Evolutionary conservation across 2,113 vertebrate genomes (phyloP).

Genomic region (Pithys albifrons): DNA sequence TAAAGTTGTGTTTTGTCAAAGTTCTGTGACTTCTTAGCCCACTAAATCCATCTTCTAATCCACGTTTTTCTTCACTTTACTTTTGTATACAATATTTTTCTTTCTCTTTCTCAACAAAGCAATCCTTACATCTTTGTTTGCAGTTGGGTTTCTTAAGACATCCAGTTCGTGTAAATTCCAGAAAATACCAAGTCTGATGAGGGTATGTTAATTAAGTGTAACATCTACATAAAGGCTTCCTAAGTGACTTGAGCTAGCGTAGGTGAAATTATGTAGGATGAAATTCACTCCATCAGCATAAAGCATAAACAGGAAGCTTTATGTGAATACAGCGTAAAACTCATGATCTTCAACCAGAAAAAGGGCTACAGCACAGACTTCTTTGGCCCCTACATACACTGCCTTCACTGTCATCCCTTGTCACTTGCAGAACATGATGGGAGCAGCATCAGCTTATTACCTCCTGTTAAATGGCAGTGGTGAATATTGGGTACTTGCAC

Average conservation of each 20-base stretch:
- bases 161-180: slow-evolving; percentile 23
- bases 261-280: slow-evolving; percentile 44
- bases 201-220: slow-evolving; percentile 50
- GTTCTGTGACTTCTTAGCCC: slow-evolving; percentile 69
- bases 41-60: slow-evolving; percentile 69
- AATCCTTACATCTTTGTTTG: neutral
- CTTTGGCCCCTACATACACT: neutral
- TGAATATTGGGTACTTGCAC: neutral
- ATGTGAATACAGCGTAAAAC: slow-evolving; percentile 18
- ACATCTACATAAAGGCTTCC: slow-evolving; percentile 65
- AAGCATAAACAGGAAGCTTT: slow-evolving; percentile 44
- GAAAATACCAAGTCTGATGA: slow-evolving; percentile 30
- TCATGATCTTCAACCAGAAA: neutral
- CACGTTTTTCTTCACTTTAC: slow-evolving; percentile 43
- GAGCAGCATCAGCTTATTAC: neutral
- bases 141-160: neutral
- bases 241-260: slow-evolving; percentile 56
- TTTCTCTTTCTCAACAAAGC: slow-evolving; percentile 22
- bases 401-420: neutral
- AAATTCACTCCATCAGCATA: slow-evolving; percentile 61
- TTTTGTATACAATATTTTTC: slow-evolving; percentile 46
- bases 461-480: neutral
- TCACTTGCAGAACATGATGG: neutral
- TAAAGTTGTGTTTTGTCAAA: slow-evolving; percentile 78
- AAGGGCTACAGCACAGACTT: neutral